Conservation (phyloP, 2,113 vertebrate genomes). For the Galeopterus variegatus region DNA sequence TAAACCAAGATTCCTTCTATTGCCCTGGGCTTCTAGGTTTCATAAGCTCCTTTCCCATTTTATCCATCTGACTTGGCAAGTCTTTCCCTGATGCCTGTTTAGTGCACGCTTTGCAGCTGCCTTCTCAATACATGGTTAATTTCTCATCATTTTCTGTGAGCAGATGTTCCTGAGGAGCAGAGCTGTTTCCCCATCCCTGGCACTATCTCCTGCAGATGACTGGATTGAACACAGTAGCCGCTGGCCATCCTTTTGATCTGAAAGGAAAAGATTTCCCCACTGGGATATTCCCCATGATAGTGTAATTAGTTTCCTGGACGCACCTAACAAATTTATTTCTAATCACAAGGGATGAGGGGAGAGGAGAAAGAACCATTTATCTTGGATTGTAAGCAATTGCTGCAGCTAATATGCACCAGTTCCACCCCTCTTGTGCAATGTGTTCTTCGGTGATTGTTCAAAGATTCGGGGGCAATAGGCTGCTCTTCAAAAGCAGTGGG, state of each 20-base stretch:
- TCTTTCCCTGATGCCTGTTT: neutral
- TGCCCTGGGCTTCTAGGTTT: neutral
- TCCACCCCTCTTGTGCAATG: neutral
- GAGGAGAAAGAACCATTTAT: constrained; percentile 30
- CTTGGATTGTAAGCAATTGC: neutral
- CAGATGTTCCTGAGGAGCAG: constrained; percentile 65
- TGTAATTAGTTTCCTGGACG: constrained; percentile 63
- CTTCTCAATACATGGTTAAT: constrained; percentile 55
- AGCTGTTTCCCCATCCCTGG: neutral
- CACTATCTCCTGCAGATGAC: constrained; percentile 68
- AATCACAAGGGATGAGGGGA: constrained; percentile 21
- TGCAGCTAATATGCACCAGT: neutral
- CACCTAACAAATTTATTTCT: constrained; percentile 68
- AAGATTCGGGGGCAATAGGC: constrained; percentile 65
- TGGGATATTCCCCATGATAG: constrained; percentile 74
- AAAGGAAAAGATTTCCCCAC: constrained; percentile 79
- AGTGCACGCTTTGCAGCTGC: constrained; percentile 46
- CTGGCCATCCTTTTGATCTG: constrained; percentile 80
- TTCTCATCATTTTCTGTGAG: constrained; percentile 59
- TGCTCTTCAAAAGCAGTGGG: constrained; percentile 69
- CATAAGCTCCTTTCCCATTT: neutral
- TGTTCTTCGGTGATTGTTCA: constrained; percentile 66
- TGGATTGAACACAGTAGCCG: constrained; percentile 72
- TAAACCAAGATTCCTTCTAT: neutral
- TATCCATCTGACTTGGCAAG: neutral